Evolutionary conservation across 1,140 invertebrate genomes (phyloP).

Genomic region (Dryas iulia): DNA sequence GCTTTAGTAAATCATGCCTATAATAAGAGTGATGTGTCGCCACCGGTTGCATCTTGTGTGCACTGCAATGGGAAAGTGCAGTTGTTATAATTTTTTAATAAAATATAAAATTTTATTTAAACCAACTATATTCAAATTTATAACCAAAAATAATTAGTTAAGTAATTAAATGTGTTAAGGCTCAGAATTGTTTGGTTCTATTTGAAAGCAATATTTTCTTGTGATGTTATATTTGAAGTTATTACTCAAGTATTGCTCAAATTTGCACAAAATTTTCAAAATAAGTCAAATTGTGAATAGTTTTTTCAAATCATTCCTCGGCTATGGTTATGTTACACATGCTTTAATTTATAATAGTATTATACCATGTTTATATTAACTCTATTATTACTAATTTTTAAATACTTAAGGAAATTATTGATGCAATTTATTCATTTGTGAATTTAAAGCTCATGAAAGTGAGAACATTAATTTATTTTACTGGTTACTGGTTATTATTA

Average conservation of each 20-base stretch:
- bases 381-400: neutral
- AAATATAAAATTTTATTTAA: no score
- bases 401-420: neutral
- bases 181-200: neutral
- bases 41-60: slow-evolving; percentile 62
- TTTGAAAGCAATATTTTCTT: slow-evolving; percentile 3
- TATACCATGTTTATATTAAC: neutral
- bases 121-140: neutral
- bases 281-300: neutral
- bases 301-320: neutral
- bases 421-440: no score
- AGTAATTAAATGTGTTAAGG: neutral
- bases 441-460: no score
- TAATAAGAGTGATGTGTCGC: slow-evolving; percentile 49
- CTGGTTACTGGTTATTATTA: neutral
- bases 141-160: neutral
- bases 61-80: slow-evolving; percentile 72
- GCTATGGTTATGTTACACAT: neutral
- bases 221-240: slow-evolving; percentile 1
- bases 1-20: slow-evolving; percentile 68
- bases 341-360: neutral
- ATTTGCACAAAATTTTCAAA: neutral
- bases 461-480: neutral
- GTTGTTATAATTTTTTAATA: slow-evolving; percentile 45
- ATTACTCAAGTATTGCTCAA: neutral